Base-by-base conservation (phyloP, 2,113 vertebrate species). In the Ovis aries region DNA sequence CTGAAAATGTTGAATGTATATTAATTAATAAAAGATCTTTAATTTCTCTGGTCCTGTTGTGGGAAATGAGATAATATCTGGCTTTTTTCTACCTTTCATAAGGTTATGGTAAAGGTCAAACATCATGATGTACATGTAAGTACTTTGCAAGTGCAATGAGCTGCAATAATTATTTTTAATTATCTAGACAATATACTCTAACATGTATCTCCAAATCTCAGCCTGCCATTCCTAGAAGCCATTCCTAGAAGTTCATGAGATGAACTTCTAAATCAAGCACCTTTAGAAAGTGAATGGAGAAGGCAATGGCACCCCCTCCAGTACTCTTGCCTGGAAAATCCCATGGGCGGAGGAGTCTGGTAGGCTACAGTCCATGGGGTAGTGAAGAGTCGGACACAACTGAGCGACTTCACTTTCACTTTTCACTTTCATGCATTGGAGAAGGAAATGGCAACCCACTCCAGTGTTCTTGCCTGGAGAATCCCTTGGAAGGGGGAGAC, bases 51-150 rank as follows among this genome's bases (percentile, higher is more conserved):
- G 10, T 19, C 4, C 25, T 62, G 33, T 55, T 94, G 45, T 11
- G 12, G 19, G 31, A 91, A 52, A 48, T 96, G 27, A 95, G 17
- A 77, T 84, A 48, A 53, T 89, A 88, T 36, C 86, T 91, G 77
- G 7, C 9, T 90, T 90, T 93, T 77, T 62, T 74, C 31, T 74
- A 29, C 74, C 5, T 92, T n/a, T 67, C 23, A 27, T 77, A 81
- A 84, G 21, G 11, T 64, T 36, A 5, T 33, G 14, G n/a, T 59
- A 21, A 92, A 95, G 43, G n/a, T 80, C 52, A 89, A 48, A 77
- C 78, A 17, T 8, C 36, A 31, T 16, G 17, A 86, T 43, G 53
- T n/a, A 82, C 52, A 14, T 14, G 25, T n/a, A 36, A 80, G 48
- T 23, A 59, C 10, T 85, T 43, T 90, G 12, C 29, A 86, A 90